phyloP scores from a whole-genome alignment of 1,140 invertebrate species.

The Caenorhabditis elegans region WBcel235 BX284602.5:8988501-8989000 shows the following conservation, averaged over 20 bases:
- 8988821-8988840: background rate
- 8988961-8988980: too few species aligned
- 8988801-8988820: background rate
- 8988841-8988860: too few species aligned
- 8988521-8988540: background rate
- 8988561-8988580: background rate
- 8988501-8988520: background rate
- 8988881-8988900: too few species aligned
- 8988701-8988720: background rate
- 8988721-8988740: conserved; percentile 6
- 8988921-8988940: too few species aligned
- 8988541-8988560: conserved; percentile 11
- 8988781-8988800: conserved; percentile 19
- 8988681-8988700: too few species aligned
- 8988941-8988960: too few species aligned
- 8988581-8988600: background rate
- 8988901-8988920: too few species aligned
- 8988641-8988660: background rate
- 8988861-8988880: too few species aligned
- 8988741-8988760: background rate
- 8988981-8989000: too few species aligned
- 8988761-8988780: conserved; percentile 17
- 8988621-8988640: background rate
- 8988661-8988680: too few species aligned
- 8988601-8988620: background rate